Base-by-base conservation (phyloP, 2,113 vertebrate species). In the Gulo gulo region DNA sequence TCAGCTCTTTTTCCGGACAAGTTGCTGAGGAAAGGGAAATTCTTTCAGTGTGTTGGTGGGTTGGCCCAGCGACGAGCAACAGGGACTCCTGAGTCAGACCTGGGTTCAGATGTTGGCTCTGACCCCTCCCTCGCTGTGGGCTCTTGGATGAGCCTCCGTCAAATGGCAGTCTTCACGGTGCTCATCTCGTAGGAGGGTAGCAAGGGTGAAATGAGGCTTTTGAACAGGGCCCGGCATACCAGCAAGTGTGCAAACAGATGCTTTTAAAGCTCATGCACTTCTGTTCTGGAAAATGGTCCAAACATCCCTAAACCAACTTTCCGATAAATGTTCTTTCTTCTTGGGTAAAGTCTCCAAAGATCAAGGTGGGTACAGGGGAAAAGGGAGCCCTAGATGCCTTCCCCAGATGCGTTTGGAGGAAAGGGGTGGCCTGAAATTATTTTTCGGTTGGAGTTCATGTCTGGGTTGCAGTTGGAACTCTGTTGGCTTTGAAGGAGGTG, bases 381-480 rank as follows among this genome's bases (percentile, higher is more conserved):
- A 14, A 29, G 61, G 61, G n/a, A 16, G 50, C 52, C 83, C 69
- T 45, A 14, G 67, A 63, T 69, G 13, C 83, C 94, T 69, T 39
- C 80, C 57, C 59, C 59, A 57, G 97, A 80, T 39, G 31, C 0
- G 2, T 29, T 13, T 1, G 45, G 74, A 96, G 71, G 95, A 47
- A 63, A 69, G 31, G 42, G 85, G 85, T 21, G 85, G 91, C 78
- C 82, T 83, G 59, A 31, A 80, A 29, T 50, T 93, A 96, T 93
- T 95, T 97, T 96, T 88, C 95, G 93, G 73, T 90, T 73, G 94
- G 87, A 92, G 97, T 96, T 97, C 97, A 95, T 63, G 96, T 92
- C 96, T 97, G 97, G 95, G 97, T 96, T 95, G 82, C 81, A 47
- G 83, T 81, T 87, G 94, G 92, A 90, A 92, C 96, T 74, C 76